These are phyloP conservation scores for Dermochelys coriacea DNA, from an alignment of 2,797 vertebrate genomes.

Conservation along the genomic window DNA sequence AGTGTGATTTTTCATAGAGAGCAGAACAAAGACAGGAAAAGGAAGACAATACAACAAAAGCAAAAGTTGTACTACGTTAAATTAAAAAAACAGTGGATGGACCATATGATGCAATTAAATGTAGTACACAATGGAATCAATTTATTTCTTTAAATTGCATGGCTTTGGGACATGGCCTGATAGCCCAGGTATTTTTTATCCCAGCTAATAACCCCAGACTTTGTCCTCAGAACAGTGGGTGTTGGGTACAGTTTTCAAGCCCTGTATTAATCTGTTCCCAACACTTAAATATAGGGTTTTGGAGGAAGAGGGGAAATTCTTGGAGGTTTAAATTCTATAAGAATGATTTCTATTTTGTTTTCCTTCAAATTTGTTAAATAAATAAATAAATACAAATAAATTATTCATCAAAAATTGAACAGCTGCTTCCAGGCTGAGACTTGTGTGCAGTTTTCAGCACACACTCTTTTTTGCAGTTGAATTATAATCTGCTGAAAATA, in stretches of 20 bases:
- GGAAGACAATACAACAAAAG: neutral
- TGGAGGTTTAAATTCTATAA: neutral
- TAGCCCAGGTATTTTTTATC: neutral
- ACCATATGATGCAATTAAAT: neutral
- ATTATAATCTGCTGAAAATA: conserved; percentile 66
- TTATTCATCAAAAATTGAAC: conserved; percentile 41
- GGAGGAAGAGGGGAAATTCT: neutral
- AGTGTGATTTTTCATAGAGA: neutral
- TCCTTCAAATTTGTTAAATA: conserved; percentile 8
- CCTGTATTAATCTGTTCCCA: neutral
- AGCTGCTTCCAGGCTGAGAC: conserved; percentile 32
- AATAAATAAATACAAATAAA: neutral
- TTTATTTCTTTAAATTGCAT: neutral
- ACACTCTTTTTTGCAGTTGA: conserved; percentile 52
- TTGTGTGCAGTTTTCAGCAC: conserved; percentile 13
- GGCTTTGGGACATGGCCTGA: neutral
- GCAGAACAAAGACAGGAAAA: neutral
- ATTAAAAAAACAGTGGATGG: neutral
- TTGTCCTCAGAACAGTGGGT: neutral
- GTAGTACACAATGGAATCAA: neutral
- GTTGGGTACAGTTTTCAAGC: neutral
- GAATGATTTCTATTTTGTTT: neutral
- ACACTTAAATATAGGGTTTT: neutral
- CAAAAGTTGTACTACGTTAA: neutral
- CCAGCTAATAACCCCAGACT: neutral